Percentiles rank a stretch among this genome's conserved stretches.
These are phyloP conservation scores for Antechinus stuartii DNA, from an alignment of 2,113 vertebrate species.

Conservation along the genomic window DNA sequence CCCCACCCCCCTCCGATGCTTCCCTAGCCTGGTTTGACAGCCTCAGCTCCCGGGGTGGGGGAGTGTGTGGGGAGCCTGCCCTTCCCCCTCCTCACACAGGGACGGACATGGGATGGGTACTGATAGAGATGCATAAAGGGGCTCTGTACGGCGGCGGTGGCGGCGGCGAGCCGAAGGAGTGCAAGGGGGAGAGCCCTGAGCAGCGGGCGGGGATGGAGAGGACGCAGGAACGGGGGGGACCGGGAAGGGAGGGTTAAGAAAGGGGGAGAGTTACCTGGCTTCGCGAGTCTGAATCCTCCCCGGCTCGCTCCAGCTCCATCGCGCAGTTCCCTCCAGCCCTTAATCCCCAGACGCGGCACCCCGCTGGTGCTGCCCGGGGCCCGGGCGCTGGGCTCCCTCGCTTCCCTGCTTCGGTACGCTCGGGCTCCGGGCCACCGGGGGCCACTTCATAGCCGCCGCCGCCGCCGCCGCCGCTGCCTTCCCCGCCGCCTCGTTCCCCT, in stretches of 20 bases:
- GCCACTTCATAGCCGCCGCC: slow-evolving; percentile 67
- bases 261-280: slow-evolving; percentile 88
- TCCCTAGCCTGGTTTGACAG: background rate
- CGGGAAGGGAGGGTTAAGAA: background rate
- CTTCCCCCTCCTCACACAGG: slow-evolving; percentile 1
- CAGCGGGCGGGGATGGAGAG: background rate
- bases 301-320: slow-evolving; percentile 87
- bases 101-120: slow-evolving; percentile 71
- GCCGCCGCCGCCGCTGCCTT: slow-evolving; percentile 1
- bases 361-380: slow-evolving; percentile 51
- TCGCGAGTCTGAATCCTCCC: slow-evolving; percentile 81
- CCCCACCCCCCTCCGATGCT: background rate
- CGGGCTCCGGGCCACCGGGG: slow-evolving; percentile 41
- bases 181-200: background rate
- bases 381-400: slow-evolving; percentile 57
- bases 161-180: background rate
- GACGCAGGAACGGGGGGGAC: background rate
- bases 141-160: slow-evolving; percentile 38
- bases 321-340: slow-evolving; percentile 86
- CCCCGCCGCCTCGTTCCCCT: slow-evolving; percentile 30
- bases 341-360: slow-evolving; percentile 80
- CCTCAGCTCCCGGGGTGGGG: background rate
- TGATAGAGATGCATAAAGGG: slow-evolving; percentile 65
- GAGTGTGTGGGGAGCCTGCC: background rate
- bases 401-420: slow-evolving; percentile 41